These are phyloP conservation scores for Sporophila hypoxantha DNA, from an alignment of 2,113 vertebrate species.

Conservation along the genomic window DNA sequence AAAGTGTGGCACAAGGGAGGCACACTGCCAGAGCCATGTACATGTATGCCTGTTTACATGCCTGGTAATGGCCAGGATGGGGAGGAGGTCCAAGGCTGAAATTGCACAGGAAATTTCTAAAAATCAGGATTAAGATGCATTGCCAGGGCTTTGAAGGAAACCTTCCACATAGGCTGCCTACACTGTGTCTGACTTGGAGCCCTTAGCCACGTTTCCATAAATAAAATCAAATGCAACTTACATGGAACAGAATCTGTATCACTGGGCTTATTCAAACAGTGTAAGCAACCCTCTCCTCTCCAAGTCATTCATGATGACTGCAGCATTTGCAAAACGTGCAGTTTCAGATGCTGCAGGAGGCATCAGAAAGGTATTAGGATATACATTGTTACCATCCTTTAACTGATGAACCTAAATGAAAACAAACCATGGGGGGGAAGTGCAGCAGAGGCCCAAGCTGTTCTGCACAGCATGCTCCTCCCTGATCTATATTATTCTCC, in stretches of 20 bases:
- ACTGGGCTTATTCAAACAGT: not conserved
- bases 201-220: not conserved
- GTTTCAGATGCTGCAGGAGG: not conserved
- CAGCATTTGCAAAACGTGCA: not conserved
- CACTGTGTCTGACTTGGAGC: not conserved
- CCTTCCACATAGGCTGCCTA: not conserved
- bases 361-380: not conserved
- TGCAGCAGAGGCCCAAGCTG: not conserved
- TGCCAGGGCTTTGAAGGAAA: not conserved
- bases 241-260: not conserved
- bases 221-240: not conserved
- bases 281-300: not conserved
- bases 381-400: not conserved
- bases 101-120: not conserved
- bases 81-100: not conserved
- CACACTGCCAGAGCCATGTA: not conserved
- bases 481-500: not conserved
- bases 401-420: not conserved
- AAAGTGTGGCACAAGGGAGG: not conserved
- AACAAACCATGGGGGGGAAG: not conserved
- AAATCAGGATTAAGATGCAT: not conserved
- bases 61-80: too few relatives aligned
- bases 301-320: not conserved
- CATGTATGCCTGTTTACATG: fast-evolving
- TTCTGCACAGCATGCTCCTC: not conserved